phyloP scores from a whole-genome alignment of 1,140 invertebrate species.

The Bombus superbus region DNA sequence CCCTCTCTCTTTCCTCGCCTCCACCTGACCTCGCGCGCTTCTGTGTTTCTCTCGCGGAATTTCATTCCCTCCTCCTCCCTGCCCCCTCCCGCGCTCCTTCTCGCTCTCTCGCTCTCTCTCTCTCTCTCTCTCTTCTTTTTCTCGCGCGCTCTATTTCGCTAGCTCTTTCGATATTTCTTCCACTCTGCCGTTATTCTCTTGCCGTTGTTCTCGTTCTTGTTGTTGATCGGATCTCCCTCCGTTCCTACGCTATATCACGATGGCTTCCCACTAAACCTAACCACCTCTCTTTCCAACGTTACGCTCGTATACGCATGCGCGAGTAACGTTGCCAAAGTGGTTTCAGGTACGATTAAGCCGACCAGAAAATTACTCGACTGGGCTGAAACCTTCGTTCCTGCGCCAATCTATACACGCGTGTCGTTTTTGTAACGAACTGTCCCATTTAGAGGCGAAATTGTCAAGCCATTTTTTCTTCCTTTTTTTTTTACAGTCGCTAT shows the following conservation, averaged over 20 bases:
- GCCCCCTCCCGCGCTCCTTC: not conserved
- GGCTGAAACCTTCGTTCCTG: conserved; percentile 27
- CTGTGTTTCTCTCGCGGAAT: not conserved
- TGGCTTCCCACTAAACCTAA: not conserved
- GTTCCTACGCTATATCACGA: not conserved
- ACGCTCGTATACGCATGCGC: conserved; percentile 7
- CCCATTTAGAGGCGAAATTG: conserved; percentile 28
- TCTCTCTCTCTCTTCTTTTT: too few species aligned
- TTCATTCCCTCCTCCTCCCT: conserved; percentile 5
- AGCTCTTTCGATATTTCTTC: not conserved
- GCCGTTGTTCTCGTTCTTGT: too few species aligned
- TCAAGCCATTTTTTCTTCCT: not conserved
- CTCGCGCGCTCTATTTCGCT: not conserved
- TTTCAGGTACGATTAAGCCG: conserved; percentile 40
- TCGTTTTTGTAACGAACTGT: conserved; percentile 39
- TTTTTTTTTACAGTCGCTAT: not conserved
- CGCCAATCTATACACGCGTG: conserved; percentile 24
- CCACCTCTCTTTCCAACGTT: conserved; percentile 4
- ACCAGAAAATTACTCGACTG: conserved; percentile 46
- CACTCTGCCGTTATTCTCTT: not conserved
- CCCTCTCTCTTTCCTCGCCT: conserved; percentile 14
- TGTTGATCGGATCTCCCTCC: not conserved
- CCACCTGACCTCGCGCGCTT: not conserved
- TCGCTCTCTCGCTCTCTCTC: too few species aligned
- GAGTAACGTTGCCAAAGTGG: conserved; percentile 3